These are phyloP conservation scores for Epinephelus fuscoguttatus DNA, from an alignment of 2,113 vertebrate species.

Conservation along the genomic window DNA sequence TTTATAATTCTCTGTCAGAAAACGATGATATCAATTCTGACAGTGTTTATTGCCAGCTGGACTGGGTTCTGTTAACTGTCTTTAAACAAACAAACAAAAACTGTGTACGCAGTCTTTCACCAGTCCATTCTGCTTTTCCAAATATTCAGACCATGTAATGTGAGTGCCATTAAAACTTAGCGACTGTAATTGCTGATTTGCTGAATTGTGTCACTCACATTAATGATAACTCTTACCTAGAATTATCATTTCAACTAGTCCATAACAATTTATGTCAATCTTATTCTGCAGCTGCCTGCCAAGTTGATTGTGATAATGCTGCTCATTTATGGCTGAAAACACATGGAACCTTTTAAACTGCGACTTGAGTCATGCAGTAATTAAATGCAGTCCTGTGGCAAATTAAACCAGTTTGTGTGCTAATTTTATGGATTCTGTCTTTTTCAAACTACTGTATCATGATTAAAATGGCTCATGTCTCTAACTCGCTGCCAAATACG, in stretches of 20 bases:
- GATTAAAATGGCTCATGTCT: slow-evolving; percentile 26
- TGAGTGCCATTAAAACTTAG: neutral
- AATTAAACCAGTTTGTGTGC: slow-evolving; percentile 43
- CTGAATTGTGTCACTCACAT: slow-evolving; percentile 18
- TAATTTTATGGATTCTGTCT: slow-evolving; percentile 36
- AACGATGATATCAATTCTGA: slow-evolving; percentile 1
- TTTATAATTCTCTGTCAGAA: neutral
- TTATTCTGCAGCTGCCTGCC: slow-evolving; percentile 8
- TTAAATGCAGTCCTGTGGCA: slow-evolving; percentile 52
- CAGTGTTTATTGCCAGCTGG: slow-evolving; percentile 9
- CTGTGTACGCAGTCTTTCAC: neutral
- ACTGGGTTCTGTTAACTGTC: neutral
- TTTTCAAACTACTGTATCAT: slow-evolving; percentile 8
- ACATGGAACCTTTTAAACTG: slow-evolving; percentile 46
- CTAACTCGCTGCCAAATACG: slow-evolving; percentile 7
- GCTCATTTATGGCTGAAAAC: slow-evolving; percentile 46
- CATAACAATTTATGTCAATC: slow-evolving; percentile 1
- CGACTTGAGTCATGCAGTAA: slow-evolving; percentile 49
- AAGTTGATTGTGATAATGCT: slow-evolving; percentile 37
- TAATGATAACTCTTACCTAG: slow-evolving; percentile 9
- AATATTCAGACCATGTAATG: neutral
- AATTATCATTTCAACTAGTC: neutral
- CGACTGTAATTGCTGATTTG: slow-evolving; percentile 26
- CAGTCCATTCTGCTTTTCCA: neutral
- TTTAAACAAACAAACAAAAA: neutral